Base-by-base conservation (phyloP, 2,888 invertebrate genomes). In the Dinocampus coccinellae region DNA sequence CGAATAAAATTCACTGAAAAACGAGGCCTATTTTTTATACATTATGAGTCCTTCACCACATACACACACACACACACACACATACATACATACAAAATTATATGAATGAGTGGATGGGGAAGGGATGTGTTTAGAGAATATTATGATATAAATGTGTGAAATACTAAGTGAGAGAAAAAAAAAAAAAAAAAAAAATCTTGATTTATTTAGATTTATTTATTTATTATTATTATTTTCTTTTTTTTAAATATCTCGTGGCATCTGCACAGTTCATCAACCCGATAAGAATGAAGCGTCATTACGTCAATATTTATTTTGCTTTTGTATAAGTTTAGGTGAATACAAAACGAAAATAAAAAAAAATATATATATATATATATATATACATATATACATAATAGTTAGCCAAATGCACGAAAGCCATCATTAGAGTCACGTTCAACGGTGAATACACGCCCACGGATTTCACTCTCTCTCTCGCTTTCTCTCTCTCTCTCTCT, bases 401-500 rank as follows among this genome's bases (percentile, higher is more conserved):
- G 58, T 47, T 42, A 26, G 42, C 60, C 39, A 68, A 68, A 68
- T 68, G 67, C 67, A 68, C 67, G 67, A 68, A 68, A 68, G 67
- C 60, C 42, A 68, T 39, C 60, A 68, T 68, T 68, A 68, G 60
- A 68, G 67, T 58, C 67, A 68, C 67, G 60, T 68, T 68, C 39
- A 57, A 42, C 68, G 64, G n/a, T n/a, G n/a, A 66, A 60, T 63
- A 55, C 20, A 70, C 53, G 66, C 68, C 55, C 69, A 55, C 52
- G 36, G 69, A 66, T 57, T 70, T 72, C 52, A 53, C 69, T 73
- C 61, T 58, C 69, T 73, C 61, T 61, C 53, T 53, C 57, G 70
- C 16, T 57, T 70, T 39, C 58, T 42, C 26, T 60, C 42, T 64
- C 34, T 26, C 60, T 22, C 16, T 7, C 7, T 13, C 9, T 10